Base-by-base conservation (phyloP, 2,797 vertebrate genomes). In the Cephalopachus bancanus region DNA sequence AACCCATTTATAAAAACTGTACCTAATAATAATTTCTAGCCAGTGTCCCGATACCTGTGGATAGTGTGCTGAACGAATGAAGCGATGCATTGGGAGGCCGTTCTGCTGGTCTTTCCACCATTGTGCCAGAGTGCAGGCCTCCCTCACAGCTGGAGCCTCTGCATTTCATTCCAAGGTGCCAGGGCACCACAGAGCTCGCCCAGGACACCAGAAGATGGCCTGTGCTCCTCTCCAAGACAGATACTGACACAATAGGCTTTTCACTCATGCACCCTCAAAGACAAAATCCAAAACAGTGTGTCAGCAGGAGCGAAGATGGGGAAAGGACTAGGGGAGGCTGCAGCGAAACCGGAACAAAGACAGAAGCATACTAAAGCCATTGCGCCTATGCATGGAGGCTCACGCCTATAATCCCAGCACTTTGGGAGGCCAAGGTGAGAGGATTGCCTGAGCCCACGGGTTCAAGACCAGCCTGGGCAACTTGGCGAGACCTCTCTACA, bases 61-160 rank as follows among this genome's bases (percentile, higher is more conserved):
- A 10, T 24, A 30, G 9, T 3, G 0, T 12, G 20, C 24, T 4
- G 64, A 49, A 15, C 53, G 44, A 10, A 2, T 16, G 30, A 10
- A 22, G 7, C 1, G 0, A 7, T 15, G n/a, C 3, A 1, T 15
- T 2, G 0, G 6, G 26, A 12, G 15, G 24, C 69, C 24, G 0
- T 51, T 33, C 33, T 57, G 10, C 65, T 28, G 11, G 8, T 30
- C 24, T 65, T 20, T 1, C 26, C 8, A 3, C 30, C 17, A 5
- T 11, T 7, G 5, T 2, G 11, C 51, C 51, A 10, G 30, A 33
- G 1, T 2, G 0, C 12, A 3, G 5, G 55, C 84, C 60, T 59
- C 57, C 7, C 11, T 74, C 51, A 0, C 0, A 1, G 55, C 2
- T 2, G 3, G 14, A 26, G 51, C 26, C 20, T 84, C 78, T 71